phyloP scores from a whole-genome alignment of 2,797 vertebrate genomes.

The Schizothorax lantsangensis region DNA sequence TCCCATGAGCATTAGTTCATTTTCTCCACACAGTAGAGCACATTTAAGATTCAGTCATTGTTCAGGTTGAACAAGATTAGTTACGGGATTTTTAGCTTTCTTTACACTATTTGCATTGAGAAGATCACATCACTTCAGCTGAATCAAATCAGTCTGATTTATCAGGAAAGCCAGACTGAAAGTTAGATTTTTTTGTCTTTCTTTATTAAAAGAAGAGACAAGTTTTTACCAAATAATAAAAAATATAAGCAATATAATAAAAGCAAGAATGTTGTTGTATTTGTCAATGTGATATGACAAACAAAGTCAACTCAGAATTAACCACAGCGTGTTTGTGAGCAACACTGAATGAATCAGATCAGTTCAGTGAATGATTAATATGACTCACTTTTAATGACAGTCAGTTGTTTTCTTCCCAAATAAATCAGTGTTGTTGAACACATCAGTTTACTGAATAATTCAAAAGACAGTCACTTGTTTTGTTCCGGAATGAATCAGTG shows the following conservation, averaged over 20 bases:
- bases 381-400: background rate
- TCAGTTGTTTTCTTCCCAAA: background rate
- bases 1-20: conserved; percentile 17
- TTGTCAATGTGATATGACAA: background rate
- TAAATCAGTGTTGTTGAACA: background rate
- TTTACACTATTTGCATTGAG: background rate
- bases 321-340: background rate
- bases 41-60: conserved; percentile 23
- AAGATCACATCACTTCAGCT: conserved; percentile 25
- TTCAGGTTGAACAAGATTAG: conserved; percentile 21
- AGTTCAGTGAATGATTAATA: background rate
- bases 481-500: background rate
- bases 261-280: background rate
- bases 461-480: background rate
- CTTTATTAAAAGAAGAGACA: background rate
- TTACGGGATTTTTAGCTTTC: background rate
- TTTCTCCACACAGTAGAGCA: background rate
- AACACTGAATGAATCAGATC: background rate
- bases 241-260: background rate
- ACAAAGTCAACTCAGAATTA: background rate
- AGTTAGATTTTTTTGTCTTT: background rate
- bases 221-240: background rate
- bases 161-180: background rate
- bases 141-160: background rate
- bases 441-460: background rate